Evolutionary conservation across 2,797 vertebrate genomes (phyloP).

Genomic region (Babyrousa celebensis): DNA sequence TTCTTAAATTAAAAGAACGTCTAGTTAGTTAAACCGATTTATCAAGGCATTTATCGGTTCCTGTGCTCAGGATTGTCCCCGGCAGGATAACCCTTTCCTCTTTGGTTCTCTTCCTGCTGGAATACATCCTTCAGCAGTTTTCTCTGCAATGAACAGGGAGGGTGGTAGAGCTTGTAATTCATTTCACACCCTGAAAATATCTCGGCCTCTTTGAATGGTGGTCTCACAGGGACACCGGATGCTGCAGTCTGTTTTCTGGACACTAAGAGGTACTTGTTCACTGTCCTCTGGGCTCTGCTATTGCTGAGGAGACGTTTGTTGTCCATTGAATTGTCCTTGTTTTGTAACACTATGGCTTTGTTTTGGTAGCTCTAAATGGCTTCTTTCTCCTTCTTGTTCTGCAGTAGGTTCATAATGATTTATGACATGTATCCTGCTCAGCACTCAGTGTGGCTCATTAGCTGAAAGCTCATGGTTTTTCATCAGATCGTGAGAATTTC

Average conservation of each 20-base stretch:
- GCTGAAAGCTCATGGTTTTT: neutral
- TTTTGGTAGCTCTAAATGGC: neutral
- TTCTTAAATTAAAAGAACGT: neutral
- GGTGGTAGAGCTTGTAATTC: neutral
- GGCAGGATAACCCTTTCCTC: neutral
- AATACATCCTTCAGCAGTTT: neutral
- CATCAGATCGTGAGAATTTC: neutral
- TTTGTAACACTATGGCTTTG: neutral
- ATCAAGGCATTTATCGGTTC: neutral
- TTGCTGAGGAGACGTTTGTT: neutral
- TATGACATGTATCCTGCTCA: too few relatives aligned
- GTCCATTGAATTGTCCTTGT: neutral
- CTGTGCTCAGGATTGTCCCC: neutral
- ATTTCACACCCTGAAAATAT: neutral
- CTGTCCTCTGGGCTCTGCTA: neutral
- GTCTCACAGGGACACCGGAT: rapidly evolving
- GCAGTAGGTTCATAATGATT: neutral
- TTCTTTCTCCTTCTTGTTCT: neutral
- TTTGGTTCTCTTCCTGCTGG: neutral
- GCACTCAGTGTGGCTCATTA: neutral
- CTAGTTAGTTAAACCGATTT: neutral
- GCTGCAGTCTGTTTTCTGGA: neutral
- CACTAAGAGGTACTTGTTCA: neutral
- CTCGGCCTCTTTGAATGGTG: neutral
- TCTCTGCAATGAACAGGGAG: neutral